Evolutionary conservation across 2,888 invertebrate genomes (phyloP), one percentile per base, ranked within the genome.

Genomic region (Tipula helvola): DNA sequence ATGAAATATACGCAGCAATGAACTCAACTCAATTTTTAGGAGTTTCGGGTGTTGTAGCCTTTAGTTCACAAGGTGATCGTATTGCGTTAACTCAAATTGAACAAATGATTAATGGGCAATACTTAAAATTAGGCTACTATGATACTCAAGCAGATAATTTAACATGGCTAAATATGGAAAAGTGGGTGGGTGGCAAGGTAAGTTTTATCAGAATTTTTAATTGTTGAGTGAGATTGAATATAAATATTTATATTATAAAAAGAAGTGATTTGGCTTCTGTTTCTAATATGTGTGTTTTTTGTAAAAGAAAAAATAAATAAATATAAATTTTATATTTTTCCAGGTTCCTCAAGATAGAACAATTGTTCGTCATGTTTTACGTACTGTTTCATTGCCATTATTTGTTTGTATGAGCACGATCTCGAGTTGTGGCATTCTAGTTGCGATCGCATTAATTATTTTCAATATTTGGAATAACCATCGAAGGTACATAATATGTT

Each of bases 21-120:
- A 99, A 99, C 92, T 96, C 97, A n/a, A 99, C 99, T 28, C 97
- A 98, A 90, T 99, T 99, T 92, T 94, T 98, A 87, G 99, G 99
- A 88, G 97, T 99, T 88, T 99, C 99, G 90, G 99, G 99, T 85
- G 94, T 96, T 89, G 99, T 99, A 88, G 99, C 98, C 52, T 99
- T 99, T 92, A 98, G 98, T 89, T 98, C 98, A 8, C 97, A 97
- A 92, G 99, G 99, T 89, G 99, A 99, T 93, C 95, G 99, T 89
- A 99, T 99, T 90, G 99, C 99, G 85, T 93, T 98, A 92, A 99
- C 99, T 39, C 98, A 99, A 92, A 98, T 99, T 89, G 99, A 99
- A 91, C 99, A 99, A 92, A 95, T 98, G 93, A 95, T 96, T 88
- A 96, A 98, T 92, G 98, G 99, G 88, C 97, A 96, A 90, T 99